Conservation (phyloP, 2,113 vertebrate species). For the Sphyrna mokarran region DNA sequence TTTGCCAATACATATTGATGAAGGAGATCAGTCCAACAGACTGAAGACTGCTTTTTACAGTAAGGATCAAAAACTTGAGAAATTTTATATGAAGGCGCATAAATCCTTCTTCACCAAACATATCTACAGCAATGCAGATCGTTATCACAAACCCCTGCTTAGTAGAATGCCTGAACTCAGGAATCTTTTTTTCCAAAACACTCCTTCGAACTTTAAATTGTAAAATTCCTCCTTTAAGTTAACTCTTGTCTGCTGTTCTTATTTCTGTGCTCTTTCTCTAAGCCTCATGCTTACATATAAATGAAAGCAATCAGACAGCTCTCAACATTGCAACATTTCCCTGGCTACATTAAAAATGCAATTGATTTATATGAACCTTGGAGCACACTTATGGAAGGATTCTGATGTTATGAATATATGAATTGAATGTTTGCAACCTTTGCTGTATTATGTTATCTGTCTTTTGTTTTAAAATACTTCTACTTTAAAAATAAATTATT, state of each 20-base stretch:
- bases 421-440: not conserved
- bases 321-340: not conserved
- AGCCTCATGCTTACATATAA: not conserved
- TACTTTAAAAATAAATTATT: not conserved
- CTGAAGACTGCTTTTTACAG: not conserved
- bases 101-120: not conserved
- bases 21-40: not conserved
- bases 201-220: not conserved
- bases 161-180: not conserved
- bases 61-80: not conserved
- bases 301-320: not conserved
- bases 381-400: not conserved
- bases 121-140: too few species aligned
- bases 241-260: not conserved
- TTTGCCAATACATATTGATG: not conserved
- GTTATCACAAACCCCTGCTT: not conserved
- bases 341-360: not conserved
- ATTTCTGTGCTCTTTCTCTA: not conserved
- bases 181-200: not conserved
- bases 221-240: not conserved
- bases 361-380: not conserved
- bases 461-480: not conserved
- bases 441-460: not conserved
- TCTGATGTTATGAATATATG: not conserved
- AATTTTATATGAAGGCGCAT: not conserved